Base-by-base conservation (phyloP, 1,140 invertebrate genomes). In the Aphidius ervi region DNA sequence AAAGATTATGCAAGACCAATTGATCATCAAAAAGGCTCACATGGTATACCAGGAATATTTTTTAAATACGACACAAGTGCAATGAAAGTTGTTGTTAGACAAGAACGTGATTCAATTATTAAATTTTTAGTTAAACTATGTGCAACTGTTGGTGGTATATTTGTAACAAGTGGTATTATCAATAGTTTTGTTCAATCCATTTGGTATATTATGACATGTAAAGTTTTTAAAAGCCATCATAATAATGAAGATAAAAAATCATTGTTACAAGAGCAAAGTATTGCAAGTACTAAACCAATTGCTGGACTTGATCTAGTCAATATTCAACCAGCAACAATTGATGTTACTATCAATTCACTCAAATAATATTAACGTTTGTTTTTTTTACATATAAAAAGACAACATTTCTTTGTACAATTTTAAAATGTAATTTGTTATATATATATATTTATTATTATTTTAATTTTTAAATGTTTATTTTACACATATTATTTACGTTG, bases 1-100 rank as follows among this genome's bases (percentile, higher is more conserved):
- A 93, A 95, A 69, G 92, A 96, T 74, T 84, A 92, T 71, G 85
- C 87, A 65, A 82, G 94, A 69, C 85, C 87, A 6, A 89, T 96
- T 48, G 77, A 86, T 74, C 82, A 85, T 63, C 74, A 82, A 41
- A 83, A 88, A 77, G 94, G 93, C 20, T 94, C 92, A 40, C 94
- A 96, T 79, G 95, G 94, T 5, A 87, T 93, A 20, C 91, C 94
- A 7, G 95, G 95, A 41, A 93, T 97, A 68, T 97, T 94, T 76
- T 92, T 97, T 66, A 97, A 97, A 76, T 98, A 97, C 79, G 93
- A 97, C 69, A 88, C 92, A 77, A 92, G 91, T 63, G 89, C 92
- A 5, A 75, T 97, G 39, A 94, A 93, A 82, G 88, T 97, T 31
- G 85, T 86, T 69, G 91, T 97, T 0, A 86, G 80, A 54, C 90